A percentile compares a stretch with the other conserved stretches of the same genome.
phyloP scores from a whole-genome alignment of 2,797 vertebrate species.

The Myotis planiceps region DNA sequence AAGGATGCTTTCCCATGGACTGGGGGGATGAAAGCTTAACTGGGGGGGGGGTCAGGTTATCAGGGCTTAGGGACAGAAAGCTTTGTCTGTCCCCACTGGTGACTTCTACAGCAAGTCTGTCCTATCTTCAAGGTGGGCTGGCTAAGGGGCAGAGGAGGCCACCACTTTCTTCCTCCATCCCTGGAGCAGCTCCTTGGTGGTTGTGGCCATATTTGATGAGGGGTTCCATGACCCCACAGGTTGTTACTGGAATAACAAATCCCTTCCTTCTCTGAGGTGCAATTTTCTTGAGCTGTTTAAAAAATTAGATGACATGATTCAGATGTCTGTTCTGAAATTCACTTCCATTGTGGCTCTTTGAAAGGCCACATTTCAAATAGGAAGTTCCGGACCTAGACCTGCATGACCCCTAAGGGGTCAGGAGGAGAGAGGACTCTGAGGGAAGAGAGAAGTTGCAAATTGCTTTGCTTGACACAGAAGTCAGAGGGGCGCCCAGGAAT shows the following conservation, averaged over 20 bases:
- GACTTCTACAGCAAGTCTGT: neutral
- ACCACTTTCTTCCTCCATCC: neutral
- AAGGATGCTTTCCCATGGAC: neutral
- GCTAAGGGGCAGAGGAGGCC: neutral
- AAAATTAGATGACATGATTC: neutral
- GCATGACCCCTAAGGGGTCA: neutral
- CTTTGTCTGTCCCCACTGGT: neutral
- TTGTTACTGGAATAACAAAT: neutral
- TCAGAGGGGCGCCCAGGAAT: neutral
- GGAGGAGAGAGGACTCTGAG: neutral
- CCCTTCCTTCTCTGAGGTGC: neutral
- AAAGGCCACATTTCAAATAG: neutral
- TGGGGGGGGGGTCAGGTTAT: neutral
- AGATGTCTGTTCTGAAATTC: neutral
- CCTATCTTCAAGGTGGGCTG: neutral
- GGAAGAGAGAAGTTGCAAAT: neutral
- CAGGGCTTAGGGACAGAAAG: neutral
- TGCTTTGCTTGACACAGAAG: neutral
- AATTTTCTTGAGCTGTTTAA: neutral
- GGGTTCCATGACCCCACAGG: neutral
- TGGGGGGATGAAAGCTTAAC: neutral
- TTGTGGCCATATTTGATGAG: neutral
- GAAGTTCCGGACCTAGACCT: neutral
- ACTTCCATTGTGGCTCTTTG: neutral
- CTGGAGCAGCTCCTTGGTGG: neutral